Conservation (phyloP, 1,140 invertebrate genomes). For the Drosophila funebris region DNA sequence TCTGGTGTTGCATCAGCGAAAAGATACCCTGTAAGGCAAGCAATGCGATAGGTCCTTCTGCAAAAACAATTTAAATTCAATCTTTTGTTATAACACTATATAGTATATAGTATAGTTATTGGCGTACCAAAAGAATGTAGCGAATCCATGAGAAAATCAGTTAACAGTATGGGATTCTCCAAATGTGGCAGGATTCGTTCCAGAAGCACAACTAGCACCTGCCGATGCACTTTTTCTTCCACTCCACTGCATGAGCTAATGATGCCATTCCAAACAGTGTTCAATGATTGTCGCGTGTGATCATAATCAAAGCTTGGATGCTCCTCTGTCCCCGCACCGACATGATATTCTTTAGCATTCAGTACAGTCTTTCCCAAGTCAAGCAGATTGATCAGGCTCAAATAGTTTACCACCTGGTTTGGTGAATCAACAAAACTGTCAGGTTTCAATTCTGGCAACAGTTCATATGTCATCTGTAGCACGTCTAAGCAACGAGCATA, state of each 20-base stretch:
- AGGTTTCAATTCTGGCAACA: slow-evolving; percentile 84
- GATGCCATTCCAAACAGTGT: slow-evolving; percentile 89
- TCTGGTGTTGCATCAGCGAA: slow-evolving; percentile 94
- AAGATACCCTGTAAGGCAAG: slow-evolving; percentile 97
- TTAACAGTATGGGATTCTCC: slow-evolving; percentile 91
- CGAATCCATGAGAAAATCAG: slow-evolving; percentile 96
- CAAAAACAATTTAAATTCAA: slow-evolving; percentile 22
- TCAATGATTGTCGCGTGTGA: slow-evolving; percentile 85
- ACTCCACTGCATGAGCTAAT: slow-evolving; percentile 87
- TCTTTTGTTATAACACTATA: not conserved
- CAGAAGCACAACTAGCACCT: slow-evolving; percentile 91
- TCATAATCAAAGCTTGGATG: slow-evolving; percentile 73
- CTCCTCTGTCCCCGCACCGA: slow-evolving; percentile 4
- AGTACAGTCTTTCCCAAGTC: slow-evolving; percentile 54
- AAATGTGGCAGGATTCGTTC: slow-evolving; percentile 93
- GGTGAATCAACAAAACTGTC: slow-evolving; percentile 29
- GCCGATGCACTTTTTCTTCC: slow-evolving; percentile 89
- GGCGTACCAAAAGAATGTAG: slow-evolving; percentile 89
- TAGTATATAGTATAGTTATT: not conserved
- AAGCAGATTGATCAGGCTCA: slow-evolving; percentile 87
- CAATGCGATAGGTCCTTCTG: slow-evolving; percentile 93
- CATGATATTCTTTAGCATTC: slow-evolving; percentile 40
- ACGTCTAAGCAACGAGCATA: slow-evolving; percentile 87
- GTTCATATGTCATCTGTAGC: slow-evolving; percentile 86
- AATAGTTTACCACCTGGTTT: slow-evolving; percentile 86